These are phyloP conservation scores for Neodiprion fabricii DNA, from an alignment of 1,140 invertebrate species.

Conservation along the genomic window DNA sequence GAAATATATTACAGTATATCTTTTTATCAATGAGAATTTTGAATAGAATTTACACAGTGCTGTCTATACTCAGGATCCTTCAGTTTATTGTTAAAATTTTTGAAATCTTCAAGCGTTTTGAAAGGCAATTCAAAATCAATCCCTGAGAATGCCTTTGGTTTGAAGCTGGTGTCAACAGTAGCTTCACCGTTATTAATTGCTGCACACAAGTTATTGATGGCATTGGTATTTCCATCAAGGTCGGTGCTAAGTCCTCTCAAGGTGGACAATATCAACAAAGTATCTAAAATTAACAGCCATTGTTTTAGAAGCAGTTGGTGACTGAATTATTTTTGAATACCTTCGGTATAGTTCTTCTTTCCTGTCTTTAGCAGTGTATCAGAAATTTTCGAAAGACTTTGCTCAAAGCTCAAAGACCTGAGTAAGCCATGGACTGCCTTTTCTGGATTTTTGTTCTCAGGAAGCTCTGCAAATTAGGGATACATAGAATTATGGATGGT, in stretches of 20 bases:
- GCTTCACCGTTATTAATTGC: not conserved
- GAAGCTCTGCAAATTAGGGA: not conserved
- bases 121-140: not conserved
- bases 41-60: not conserved
- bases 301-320: not conserved
- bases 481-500: not conserved
- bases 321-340: not conserved
- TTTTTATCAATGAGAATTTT: not conserved
- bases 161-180: not conserved
- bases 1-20: not conserved
- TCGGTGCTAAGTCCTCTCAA: not conserved
- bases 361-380: not conserved
- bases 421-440: not conserved
- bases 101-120: not conserved
- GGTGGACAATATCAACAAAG: not conserved
- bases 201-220: not conserved
- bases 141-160: not conserved
- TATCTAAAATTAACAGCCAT: not conserved
- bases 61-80: not conserved
- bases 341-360: constrained; percentile 1
- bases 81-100: not conserved
- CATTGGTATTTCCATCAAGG: not conserved
- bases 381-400: not conserved
- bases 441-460: not conserved
- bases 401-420: not conserved